Evolutionary conservation across 30 jellyfish, hydroid and myxozoan genomes (phyloP).

Genomic region (Aurelia sp.): DNA sequence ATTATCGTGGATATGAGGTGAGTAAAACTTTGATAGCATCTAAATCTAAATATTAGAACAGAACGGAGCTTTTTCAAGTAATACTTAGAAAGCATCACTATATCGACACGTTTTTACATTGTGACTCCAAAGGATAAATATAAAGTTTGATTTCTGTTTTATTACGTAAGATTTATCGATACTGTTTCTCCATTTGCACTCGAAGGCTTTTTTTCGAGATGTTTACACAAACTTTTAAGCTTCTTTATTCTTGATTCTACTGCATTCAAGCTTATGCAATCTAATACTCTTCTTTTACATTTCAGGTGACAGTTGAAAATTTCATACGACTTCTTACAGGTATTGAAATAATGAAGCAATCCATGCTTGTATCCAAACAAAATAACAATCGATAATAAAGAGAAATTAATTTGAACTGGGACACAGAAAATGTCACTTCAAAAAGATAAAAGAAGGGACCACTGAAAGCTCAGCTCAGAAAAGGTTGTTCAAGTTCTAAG

Average conservation of each 20-base stretch:
- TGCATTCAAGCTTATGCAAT: too few relatives aligned
- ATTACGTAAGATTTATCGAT: neutral
- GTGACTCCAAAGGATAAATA: neutral
- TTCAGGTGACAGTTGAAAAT: constrained; percentile 80
- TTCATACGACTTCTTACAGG: constrained; percentile 83
- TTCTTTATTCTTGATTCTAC: too few relatives aligned
- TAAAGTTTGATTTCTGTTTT: neutral
- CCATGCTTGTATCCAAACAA: too few relatives aligned
- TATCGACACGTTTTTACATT: neutral
- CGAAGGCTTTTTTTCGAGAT: neutral
- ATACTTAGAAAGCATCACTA: neutral
- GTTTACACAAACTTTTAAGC: too few relatives aligned
- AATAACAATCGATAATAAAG: too few relatives aligned
- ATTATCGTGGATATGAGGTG: constrained; percentile 97
- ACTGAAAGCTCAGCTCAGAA: neutral
- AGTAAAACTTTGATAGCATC: neutral
- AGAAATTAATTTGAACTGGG: too few relatives aligned
- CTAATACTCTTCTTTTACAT: too few relatives aligned
- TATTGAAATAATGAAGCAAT: neutral
- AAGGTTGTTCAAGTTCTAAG: neutral
- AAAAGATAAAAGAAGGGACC: too few relatives aligned
- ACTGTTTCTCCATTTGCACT: neutral
- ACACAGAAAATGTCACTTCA: too few relatives aligned
- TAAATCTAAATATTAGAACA: neutral
- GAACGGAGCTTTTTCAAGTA: neutral